These are phyloP conservation scores for Athetis lepigone DNA, from an alignment of 2,888 invertebrate genomes.

Conservation along the genomic window DNA sequence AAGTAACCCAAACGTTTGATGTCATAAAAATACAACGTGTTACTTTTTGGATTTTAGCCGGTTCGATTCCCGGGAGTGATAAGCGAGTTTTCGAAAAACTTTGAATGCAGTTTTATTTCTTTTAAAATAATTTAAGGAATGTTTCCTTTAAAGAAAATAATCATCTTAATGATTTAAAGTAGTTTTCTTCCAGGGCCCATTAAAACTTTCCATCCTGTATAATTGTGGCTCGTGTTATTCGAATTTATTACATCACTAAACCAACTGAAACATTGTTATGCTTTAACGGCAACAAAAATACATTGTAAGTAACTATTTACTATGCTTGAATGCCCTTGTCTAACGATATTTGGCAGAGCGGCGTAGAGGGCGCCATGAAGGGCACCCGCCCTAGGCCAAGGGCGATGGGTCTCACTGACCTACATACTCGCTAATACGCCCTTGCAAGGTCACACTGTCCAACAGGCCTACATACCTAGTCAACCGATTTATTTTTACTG, in stretches of 20 bases:
- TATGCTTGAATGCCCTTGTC: constrained; percentile 74
- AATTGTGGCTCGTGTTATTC: constrained; percentile 20
- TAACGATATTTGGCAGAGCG: constrained; percentile 73
- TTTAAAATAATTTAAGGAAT: no score
- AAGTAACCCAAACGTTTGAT: no score
- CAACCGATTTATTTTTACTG: constrained; percentile 65
- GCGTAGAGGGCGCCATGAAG: constrained; percentile 75
- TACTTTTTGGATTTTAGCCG: no score
- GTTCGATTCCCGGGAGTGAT: no score
- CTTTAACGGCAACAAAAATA: constrained; percentile 31
- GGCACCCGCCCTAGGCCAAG: constrained; percentile 86
- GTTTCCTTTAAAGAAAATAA: no score
- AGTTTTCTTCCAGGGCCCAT: no score
- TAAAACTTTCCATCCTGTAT: not conserved
- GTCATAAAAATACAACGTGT: no score
- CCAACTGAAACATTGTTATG: constrained; percentile 20
- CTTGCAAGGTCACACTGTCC: constrained; percentile 75
- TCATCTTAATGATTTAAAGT: no score
- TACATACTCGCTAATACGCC: constrained; percentile 83
- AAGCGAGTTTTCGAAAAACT: no score
- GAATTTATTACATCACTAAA: constrained; percentile 10
- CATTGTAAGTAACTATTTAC: constrained; percentile 17
- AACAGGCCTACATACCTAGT: constrained; percentile 71
- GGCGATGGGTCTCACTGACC: constrained; percentile 83
- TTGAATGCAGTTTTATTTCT: no score